A percentile compares a stretch with the other conserved stretches of the same genome.
These are phyloP conservation scores for Callosobruchus maculatus DNA, from an alignment of 2,888 invertebrate species.

Conservation along the genomic window DNA sequence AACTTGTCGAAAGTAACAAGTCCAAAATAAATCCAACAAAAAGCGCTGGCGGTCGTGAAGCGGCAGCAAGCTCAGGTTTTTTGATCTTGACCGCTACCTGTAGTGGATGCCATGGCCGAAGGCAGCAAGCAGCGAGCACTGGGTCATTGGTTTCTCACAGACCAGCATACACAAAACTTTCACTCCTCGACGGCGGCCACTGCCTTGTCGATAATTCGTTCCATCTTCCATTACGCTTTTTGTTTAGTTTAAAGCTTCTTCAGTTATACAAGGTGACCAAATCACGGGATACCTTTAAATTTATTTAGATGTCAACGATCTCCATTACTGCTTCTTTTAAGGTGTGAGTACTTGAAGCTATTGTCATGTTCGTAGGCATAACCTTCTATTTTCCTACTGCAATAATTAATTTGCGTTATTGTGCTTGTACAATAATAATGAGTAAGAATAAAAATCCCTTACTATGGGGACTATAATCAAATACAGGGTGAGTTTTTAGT, in stretches of 20 bases:
- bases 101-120: neutral
- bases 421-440: no score
- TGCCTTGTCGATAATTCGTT: neutral
- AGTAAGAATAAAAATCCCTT: no score
- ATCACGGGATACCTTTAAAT: neutral
- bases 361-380: no score
- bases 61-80: neutral
- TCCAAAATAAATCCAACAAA: neutral
- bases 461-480: no score
- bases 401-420: no score
- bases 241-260: neutral
- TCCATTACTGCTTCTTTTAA: no score
- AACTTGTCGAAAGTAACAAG: neutral
- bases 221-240: neutral
- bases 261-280: neutral
- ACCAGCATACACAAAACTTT: neutral
- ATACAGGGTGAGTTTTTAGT: no score
- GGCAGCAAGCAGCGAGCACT: neutral
- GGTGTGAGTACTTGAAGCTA: no score
- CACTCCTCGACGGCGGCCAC: neutral
- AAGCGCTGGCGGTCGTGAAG: neutral
- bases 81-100: neutral
- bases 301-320: no score
- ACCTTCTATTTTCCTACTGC: no score
- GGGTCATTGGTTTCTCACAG: neutral